phyloP scores from a whole-genome alignment of 2,113 vertebrate species.

The Sinocyclocheilus anshuiensis region DNA sequence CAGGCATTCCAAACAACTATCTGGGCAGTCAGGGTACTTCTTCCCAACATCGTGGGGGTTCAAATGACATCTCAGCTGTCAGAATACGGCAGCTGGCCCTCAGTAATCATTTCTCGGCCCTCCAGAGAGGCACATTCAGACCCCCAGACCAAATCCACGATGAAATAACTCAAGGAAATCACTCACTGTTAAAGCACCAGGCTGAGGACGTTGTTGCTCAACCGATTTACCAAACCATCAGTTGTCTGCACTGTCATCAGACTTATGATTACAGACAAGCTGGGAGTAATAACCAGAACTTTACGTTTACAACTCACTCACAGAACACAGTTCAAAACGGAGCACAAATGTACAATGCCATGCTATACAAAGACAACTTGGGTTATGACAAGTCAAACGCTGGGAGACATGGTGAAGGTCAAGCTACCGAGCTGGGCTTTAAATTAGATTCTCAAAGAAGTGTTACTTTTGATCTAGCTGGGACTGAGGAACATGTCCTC shows the following conservation, averaged over 20 bases:
- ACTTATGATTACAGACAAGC: constrained; percentile 56
- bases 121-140: constrained; percentile 46
- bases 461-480: constrained; percentile 72
- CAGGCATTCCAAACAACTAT: background rate
- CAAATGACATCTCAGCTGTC: constrained; percentile 31
- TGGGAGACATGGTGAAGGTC: background rate
- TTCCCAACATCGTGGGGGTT: constrained; percentile 31
- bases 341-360: constrained; percentile 25
- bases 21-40: constrained; percentile 32
- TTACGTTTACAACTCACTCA: constrained; percentile 19
- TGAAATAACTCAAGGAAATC: background rate
- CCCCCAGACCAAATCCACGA: constrained; percentile 31
- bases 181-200: constrained; percentile 26
- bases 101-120: constrained; percentile 49
- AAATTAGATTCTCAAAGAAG: constrained; percentile 64
- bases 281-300: constrained; percentile 26
- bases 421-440: constrained; percentile 51
- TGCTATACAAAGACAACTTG: constrained; percentile 44
- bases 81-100: constrained; percentile 51
- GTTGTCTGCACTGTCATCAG: constrained; percentile 63
- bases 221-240: constrained; percentile 45
- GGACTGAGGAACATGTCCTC: constrained; percentile 43
- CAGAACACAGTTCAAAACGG: constrained; percentile 9
- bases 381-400: constrained; percentile 32
- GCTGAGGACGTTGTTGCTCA: constrained; percentile 27